Evolutionary conservation across 2,113 vertebrate species (phyloP).

Genomic region (Pterocles gutturalis): DNA sequence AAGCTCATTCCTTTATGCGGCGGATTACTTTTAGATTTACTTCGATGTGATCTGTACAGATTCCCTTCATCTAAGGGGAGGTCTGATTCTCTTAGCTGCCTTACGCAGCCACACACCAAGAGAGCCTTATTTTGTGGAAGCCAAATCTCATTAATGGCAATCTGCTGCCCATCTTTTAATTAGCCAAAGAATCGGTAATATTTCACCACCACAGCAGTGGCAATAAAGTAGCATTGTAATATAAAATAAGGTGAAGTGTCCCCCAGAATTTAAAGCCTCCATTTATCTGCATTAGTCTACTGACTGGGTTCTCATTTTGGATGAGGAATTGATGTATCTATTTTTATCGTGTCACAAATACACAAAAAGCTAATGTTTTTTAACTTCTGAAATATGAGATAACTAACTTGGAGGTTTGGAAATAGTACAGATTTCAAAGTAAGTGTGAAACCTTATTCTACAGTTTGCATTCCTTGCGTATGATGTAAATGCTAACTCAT

Average conservation of each 20-base stretch:
- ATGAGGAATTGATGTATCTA: neutral
- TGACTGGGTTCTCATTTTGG: conserved; percentile 6
- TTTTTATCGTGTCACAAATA: neutral
- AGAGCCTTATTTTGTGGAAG: conserved; percentile 65
- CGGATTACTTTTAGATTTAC: conserved; percentile 88
- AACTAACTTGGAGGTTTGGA: neutral
- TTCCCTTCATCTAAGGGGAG: conserved; percentile 88
- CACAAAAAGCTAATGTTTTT: neutral
- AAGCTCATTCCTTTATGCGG: conserved; percentile 85
- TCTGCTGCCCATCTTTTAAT: conserved; percentile 72
- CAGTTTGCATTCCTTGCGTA: neutral
- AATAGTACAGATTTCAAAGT: neutral
- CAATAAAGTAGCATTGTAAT: conserved; percentile 18
- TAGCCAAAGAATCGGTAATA: conserved; percentile 47
- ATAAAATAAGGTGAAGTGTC: conserved; percentile 9
- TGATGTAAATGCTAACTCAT: neutral
- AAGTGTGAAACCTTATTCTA: neutral
- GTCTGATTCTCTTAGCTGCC: conserved; percentile 89
- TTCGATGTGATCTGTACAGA: conserved; percentile 81
- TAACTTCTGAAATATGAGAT: neutral
- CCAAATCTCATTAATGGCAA: conserved; percentile 72
- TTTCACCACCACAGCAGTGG: conserved; percentile 43
- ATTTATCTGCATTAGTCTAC: neutral
- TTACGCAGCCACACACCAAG: conserved; percentile 82
- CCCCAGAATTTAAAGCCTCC: neutral